Conservation (phyloP, 2,113 vertebrate species). For the Sisor rabdophorus region DNA sequence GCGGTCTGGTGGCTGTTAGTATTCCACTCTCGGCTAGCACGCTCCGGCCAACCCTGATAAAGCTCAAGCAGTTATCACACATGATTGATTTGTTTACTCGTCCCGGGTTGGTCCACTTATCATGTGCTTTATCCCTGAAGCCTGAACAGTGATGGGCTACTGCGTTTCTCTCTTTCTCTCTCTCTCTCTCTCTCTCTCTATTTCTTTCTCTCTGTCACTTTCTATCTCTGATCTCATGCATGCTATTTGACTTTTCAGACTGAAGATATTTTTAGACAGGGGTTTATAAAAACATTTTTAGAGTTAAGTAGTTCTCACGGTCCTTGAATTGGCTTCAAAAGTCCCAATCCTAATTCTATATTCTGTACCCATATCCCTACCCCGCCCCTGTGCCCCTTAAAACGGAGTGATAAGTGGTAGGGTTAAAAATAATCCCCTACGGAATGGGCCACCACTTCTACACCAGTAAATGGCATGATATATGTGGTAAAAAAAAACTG, state of each 20-base stretch:
- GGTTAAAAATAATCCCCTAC: too few relatives aligned
- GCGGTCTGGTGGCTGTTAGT: conserved; percentile 4
- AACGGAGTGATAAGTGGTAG: too few relatives aligned
- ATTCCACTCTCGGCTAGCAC: conserved; percentile 13
- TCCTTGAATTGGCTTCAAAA: too few relatives aligned
- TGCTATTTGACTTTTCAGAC: conserved; percentile 3
- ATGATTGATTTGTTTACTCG: conserved; percentile 50
- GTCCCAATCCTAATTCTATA: too few relatives aligned
- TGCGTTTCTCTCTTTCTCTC: background rate
- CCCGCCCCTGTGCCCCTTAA: too few relatives aligned
- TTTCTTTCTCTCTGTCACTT: conserved; percentile 5
- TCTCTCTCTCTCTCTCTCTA: background rate
- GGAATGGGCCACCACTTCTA: too few relatives aligned
- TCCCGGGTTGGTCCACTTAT: conserved; percentile 44
- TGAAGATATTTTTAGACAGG: conserved; percentile 13
- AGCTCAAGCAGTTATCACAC: conserved; percentile 45
- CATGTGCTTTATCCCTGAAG: conserved; percentile 48
- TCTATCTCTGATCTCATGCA: conserved; percentile 18
- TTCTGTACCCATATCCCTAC: too few relatives aligned
- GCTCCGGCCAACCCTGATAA: conserved; percentile 41
- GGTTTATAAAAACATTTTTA: too few relatives aligned
- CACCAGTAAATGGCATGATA: too few relatives aligned
- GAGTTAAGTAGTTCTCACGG: too few relatives aligned
- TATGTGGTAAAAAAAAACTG: too few relatives aligned
- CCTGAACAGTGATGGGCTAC: conserved; percentile 35